Evolutionary conservation across 2,888 invertebrate genomes (phyloP), one percentile per base, ranked within the genome.

Genomic region (Drosophila kambysellisi): DNA sequence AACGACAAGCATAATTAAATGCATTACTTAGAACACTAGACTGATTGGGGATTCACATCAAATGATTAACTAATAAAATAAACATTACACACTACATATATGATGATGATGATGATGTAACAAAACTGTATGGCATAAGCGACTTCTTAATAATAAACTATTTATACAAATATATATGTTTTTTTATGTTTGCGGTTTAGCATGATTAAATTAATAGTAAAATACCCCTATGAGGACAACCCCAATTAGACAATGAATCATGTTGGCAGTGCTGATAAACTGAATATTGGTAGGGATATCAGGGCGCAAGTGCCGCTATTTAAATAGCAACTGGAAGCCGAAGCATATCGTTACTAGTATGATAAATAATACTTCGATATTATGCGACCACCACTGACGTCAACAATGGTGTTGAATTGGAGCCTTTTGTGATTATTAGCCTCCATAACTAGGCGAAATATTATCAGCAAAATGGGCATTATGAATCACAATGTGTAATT

Each of bases 231-330:
- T 17, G 41, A 54, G 73, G 52, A 57, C 62, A 61, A 62, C 35
- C 37, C 15, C 12, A 12, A n/a, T 65, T 65, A 67, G 60, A 83
- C 75, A 66, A 67, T 87, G 71, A 83, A 76, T 86, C 82, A 81
- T 70, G n/a, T 58, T 30, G 39, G 37, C 12, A 39, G n/a, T 52
- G 37, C 32, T 57, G 53, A 12, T 41, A 20, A 35, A 37, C 51
- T 15, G 7, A 43, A 17, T 57, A 58, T 43, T 71, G 71, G 77
- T 64, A 80, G 39, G 33, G 35, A 20, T 9, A 32, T 20, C 11
- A 76, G 20, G 33, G 79, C 79, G 79, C 79, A 76, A 70, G 79
- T 76, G 76, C 59, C 54, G 17, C 39, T 43, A 43, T n/a, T 46
- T 74, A 48, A 66, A 70, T 66, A 48, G 33, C 25, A 43, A 66